Evolutionary conservation across 2,113 vertebrate genomes (phyloP).

Genomic region (Phyllopteryx taeniolatus): DNA sequence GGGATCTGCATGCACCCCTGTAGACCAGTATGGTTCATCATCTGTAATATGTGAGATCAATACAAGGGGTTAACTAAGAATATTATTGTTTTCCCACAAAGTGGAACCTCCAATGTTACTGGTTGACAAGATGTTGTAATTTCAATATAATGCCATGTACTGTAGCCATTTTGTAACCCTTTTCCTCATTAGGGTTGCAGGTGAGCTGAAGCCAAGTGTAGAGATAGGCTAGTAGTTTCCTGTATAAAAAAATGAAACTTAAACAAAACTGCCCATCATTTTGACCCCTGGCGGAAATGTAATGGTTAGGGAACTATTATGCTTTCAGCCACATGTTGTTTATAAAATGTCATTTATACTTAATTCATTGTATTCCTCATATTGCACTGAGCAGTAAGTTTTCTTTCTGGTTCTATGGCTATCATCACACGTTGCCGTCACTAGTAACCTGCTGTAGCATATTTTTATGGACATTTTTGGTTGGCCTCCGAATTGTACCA

Average conservation of each 20-base stretch:
- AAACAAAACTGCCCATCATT: neutral
- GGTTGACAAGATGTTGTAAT: no score
- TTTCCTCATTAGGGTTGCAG: neutral
- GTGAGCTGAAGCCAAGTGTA: no score
- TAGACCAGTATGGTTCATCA: neutral
- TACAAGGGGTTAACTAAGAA: neutral
- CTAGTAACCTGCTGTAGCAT: no score
- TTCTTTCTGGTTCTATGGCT: no score
- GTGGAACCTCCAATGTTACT: neutral
- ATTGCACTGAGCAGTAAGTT: no score
- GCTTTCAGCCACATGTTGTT: neutral
- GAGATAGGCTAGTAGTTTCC: no score
- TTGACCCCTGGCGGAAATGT: neutral
- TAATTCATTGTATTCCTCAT: neutral
- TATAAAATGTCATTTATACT: neutral
- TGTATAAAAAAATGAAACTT: neutral
- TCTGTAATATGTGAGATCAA: neutral
- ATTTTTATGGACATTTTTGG: neutral
- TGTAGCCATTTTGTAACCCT: neutral
- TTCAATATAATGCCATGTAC: no score
- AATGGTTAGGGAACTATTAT: neutral
- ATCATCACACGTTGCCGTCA: no score
- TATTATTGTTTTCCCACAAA: neutral
- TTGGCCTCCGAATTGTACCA: neutral
- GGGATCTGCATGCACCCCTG: slow-evolving; percentile 1